These are phyloP conservation scores for Cyclopterus lumpus DNA, from an alignment of 2,797 vertebrate genomes.

Conservation along the genomic window DNA sequence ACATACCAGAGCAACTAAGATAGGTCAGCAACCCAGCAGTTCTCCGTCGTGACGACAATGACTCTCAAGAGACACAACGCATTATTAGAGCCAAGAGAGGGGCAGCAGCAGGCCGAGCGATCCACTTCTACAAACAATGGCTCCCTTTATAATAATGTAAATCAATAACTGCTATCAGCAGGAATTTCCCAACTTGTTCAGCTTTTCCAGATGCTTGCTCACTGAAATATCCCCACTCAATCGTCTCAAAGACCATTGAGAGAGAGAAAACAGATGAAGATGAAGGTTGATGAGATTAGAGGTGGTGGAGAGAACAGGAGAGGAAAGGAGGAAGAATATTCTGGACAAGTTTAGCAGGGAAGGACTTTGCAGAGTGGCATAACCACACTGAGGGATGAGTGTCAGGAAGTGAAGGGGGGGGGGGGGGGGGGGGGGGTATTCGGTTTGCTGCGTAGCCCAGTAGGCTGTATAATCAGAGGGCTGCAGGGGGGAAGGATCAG, in stretches of 20 bases:
- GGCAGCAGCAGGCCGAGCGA: constrained; percentile 52
- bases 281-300: constrained; percentile 51
- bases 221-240: constrained; percentile 66
- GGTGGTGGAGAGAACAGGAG: constrained; percentile 26
- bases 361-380: constrained; percentile 36
- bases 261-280: constrained; percentile 43
- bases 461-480: constrained; percentile 47
- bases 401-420: constrained; percentile 28
- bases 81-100: constrained; percentile 45
- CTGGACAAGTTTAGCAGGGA: constrained; percentile 25
- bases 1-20: constrained; percentile 38
- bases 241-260: constrained; percentile 46
- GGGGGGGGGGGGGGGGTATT: constrained; percentile 11
- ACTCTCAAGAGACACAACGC: constrained; percentile 47
- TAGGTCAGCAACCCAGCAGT: constrained; percentile 43
- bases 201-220: constrained; percentile 77
- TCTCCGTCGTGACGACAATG: constrained; percentile 46
- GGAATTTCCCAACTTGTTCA: constrained; percentile 54
- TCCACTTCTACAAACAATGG: constrained; percentile 76
- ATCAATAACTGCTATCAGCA: constrained; percentile 75
- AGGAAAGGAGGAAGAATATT: constrained; percentile 16
- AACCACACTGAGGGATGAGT: constrained; percentile 31
- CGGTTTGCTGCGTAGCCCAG: constrained; percentile 20
- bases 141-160: constrained; percentile 78
- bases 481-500: constrained; percentile 49